Percentiles rank a stretch among this genome's conserved stretches.
These are phyloP conservation scores for Lacerta agilis DNA, from an alignment of 2,797 vertebrate genomes.

Conservation along the genomic window DNA sequence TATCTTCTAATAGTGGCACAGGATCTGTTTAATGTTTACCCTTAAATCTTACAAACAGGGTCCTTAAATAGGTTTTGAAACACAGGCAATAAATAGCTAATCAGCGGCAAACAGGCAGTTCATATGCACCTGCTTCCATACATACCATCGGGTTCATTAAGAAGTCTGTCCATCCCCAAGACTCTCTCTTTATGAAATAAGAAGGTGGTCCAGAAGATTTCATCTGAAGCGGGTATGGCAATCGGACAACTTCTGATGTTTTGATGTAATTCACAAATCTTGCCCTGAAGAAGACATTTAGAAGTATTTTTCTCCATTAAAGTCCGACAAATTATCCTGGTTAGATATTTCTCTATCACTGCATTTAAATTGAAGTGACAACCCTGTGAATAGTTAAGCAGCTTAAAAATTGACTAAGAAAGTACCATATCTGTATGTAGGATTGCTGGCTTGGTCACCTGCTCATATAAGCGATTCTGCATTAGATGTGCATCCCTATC, in stretches of 20 bases:
- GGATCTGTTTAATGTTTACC: background rate
- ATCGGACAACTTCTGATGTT: slow-evolving; percentile 93
- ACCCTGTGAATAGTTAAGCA: background rate
- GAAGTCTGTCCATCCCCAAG: slow-evolving; percentile 99
- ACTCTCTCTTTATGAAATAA: slow-evolving; percentile 97
- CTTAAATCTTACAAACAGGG: background rate
- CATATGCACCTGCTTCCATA: slow-evolving; percentile 28
- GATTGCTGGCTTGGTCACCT: background rate
- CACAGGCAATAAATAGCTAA: background rate
- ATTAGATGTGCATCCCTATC: background rate
- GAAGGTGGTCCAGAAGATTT: slow-evolving; percentile 89
- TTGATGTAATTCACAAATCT: slow-evolving; percentile 97
- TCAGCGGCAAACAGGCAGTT: background rate
- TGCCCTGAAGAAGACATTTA: slow-evolving; percentile 79
- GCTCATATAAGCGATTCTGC: background rate
- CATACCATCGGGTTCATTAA: slow-evolving; percentile 99
- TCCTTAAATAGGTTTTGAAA: background rate
- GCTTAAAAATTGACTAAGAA: background rate
- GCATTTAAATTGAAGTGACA: background rate
- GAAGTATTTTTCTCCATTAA: background rate
- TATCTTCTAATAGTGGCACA: background rate
- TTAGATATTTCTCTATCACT: background rate
- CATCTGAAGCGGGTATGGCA: slow-evolving; percentile 95
- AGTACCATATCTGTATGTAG: background rate
- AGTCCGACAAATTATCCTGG: background rate